Conservation (phyloP, 2,113 vertebrate genomes). For the Macroglossus sobrinus region DNA sequence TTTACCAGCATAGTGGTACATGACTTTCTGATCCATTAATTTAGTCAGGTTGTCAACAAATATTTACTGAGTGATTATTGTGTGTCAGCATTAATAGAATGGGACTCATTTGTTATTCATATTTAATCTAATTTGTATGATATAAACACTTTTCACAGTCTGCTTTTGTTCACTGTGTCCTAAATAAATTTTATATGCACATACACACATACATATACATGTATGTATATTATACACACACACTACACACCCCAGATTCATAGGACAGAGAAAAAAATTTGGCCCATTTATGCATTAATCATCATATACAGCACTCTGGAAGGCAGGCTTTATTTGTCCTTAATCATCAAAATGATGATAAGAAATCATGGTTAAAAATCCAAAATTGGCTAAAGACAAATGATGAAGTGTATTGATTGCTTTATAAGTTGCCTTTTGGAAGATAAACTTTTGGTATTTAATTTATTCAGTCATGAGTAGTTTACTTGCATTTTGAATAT, state of each 20-base stretch:
- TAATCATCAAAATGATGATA: not conserved
- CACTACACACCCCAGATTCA: not conserved
- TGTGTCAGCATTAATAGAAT: not conserved
- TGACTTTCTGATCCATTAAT: not conserved
- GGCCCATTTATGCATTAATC: not conserved
- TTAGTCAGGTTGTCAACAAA: not conserved
- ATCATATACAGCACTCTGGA: not conserved
- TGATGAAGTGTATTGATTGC: not conserved
- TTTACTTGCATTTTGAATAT: not conserved
- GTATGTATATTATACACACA: not conserved
- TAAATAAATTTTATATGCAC: not conserved
- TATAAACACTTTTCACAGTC: not conserved
- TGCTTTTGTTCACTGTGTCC: not conserved
- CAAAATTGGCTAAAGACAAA: not conserved
- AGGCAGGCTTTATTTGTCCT: not conserved
- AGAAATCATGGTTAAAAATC: not conserved
- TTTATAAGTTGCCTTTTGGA: constrained; percentile 1
- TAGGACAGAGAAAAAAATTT: not conserved
- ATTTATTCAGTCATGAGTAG: not conserved
- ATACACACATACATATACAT: not conserved
- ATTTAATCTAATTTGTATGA: constrained; percentile 13
- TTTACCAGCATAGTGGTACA: not conserved
- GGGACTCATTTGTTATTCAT: not conserved
- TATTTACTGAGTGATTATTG: not conserved
- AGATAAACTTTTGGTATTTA: not conserved